Evolutionary conservation across 1,140 invertebrate species (phyloP), one percentile per base, ranked within the genome.

Genomic region (Rhizoglyphus robini): DNA sequence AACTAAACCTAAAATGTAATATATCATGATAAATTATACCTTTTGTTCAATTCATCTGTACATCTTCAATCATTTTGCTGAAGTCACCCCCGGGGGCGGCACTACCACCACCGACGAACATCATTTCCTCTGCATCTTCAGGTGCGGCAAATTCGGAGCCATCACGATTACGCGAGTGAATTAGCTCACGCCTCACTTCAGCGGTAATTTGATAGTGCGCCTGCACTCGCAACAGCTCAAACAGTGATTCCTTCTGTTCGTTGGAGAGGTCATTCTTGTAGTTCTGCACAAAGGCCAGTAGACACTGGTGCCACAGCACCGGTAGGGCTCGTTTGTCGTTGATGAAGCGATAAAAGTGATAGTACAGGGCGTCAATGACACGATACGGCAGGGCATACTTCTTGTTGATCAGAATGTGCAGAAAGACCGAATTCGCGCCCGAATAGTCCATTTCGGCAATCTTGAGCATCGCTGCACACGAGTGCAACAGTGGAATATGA

Each of bases 371-470:
- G 80, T 99, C 95, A 18, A 99, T 82, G 2, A 96, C 94, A 71
- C 90, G 81, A 76, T 91, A 98, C 0, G 95, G 95, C 46, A 99
- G 77, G 1, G 95, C 92, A 80, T 99, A 99, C 75, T 96, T 96
- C 76, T 99, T 99, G 73, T 99, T 94, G 64, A 99, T 83, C 60
- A 99, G 84, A 73, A 93, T 88, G 51, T 91, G 81, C 30, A 99
- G 78, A 73, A 99, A 95, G 70, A 98, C 92, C 58, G 90, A 96
- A 76, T 88, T 97, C 0, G 94, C 90, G n/a, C 95, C 94, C 57
- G 84, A 90, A 73, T 99, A 99, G 68, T 89, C 88, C 92, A 99
- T 96, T 79, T 96, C 90, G 32, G 94, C 92, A 67, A 99, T 90
- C 80, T 91, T 94, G 1, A 95, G 75, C 70, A 99, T 83, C 27